Conservation (phyloP, 64 coral and sea anemone species). For the Acropora yongei region DNA sequence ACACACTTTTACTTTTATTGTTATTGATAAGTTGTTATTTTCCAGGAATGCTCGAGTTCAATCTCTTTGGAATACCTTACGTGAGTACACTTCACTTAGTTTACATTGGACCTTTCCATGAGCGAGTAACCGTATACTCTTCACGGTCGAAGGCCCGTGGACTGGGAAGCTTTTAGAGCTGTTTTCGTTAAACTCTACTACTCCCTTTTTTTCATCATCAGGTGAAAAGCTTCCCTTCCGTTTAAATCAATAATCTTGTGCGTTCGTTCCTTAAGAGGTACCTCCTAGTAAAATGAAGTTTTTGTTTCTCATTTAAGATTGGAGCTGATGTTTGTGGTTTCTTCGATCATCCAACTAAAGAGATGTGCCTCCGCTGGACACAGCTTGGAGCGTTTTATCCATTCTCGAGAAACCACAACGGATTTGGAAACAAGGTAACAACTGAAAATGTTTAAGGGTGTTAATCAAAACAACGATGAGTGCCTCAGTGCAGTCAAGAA, state of each 20-base stretch:
- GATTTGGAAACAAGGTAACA: conserved; percentile 78
- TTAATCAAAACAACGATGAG: not conserved
- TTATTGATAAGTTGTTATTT: not conserved
- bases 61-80: conserved; percentile 94
- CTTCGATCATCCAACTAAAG: conserved; percentile 62
- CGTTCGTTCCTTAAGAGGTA: too few relatives aligned
- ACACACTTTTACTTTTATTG: not conserved
- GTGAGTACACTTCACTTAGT: conserved; percentile 51
- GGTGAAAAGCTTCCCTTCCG: too few relatives aligned
- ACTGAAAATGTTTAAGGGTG: not conserved
- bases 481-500: too few relatives aligned
- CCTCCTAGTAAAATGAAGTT: not conserved
- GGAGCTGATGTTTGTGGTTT: conserved; percentile 96
- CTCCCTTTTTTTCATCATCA: too few relatives aligned
- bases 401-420: conserved; percentile 96
- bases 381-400: conserved; percentile 98
- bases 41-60: conserved; percentile 97
- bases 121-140: too few relatives aligned
- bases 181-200: too few relatives aligned
- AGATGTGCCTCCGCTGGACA: conserved; percentile 85
- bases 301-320: conserved; percentile 41
- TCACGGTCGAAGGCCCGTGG: too few relatives aligned
- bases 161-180: too few relatives aligned
- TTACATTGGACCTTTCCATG: not conserved
- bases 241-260: too few relatives aligned